A percentile compares a stretch with the other conserved stretches of the same genome.
These are phyloP conservation scores for Aeoliscus strigatus DNA, from an alignment of 2,797 vertebrate species.

Conservation along the genomic window DNA sequence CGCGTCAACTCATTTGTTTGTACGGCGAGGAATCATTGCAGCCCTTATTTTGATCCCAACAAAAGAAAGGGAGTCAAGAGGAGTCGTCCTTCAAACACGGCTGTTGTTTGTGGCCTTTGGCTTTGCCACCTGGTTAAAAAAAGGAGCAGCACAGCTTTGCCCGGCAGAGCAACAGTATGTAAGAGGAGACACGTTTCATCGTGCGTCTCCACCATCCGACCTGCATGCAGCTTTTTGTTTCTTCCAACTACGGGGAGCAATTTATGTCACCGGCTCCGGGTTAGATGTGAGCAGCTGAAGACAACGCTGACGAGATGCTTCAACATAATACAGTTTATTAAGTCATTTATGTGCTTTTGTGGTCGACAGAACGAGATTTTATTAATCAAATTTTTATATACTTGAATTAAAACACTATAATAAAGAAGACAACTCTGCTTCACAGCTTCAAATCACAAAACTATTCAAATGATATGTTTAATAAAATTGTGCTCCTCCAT, in stretches of 20 bases:
- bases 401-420: background rate
- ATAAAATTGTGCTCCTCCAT: too few relatives aligned
- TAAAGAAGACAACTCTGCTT: background rate
- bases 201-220: background rate
- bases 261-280: background rate
- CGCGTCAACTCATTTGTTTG: too few relatives aligned
- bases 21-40: too few relatives aligned
- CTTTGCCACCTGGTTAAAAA: conserved; percentile 60
- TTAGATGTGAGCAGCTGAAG: background rate
- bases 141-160: conserved; percentile 13
- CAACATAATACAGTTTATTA: background rate
- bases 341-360: background rate
- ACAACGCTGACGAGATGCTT: background rate
- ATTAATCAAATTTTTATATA: too few relatives aligned
- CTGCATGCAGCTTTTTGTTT: conserved; percentile 4
- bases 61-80: too few relatives aligned
- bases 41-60: too few relatives aligned
- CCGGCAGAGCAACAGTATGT: conserved; percentile 17
- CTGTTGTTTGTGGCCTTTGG: conserved; percentile 48
- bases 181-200: conserved; percentile 8
- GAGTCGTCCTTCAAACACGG: conserved; percentile 36
- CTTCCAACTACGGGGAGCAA: background rate
- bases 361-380: background rate
- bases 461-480: too few relatives aligned
- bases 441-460: too few relatives aligned